phyloP scores from a whole-genome alignment of 2,113 vertebrate genomes.

The Balaeniceps rex region DNA sequence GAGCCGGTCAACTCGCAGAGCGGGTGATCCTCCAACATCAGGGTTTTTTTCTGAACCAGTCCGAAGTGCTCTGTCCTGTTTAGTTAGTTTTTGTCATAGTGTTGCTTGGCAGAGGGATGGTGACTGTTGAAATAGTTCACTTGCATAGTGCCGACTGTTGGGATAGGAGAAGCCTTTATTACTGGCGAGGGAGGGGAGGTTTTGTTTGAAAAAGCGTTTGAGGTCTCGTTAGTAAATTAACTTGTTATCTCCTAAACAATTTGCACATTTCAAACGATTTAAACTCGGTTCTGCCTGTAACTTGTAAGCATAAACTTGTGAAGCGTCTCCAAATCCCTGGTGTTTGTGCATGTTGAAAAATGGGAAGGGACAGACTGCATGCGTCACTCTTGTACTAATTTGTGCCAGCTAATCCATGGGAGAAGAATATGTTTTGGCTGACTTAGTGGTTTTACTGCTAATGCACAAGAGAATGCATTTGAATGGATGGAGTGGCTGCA shows the following conservation, averaged over 20 bases:
- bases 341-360: conserved; percentile 27
- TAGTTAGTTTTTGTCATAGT: neutral
- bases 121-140: neutral
- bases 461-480: neutral
- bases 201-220: neutral
- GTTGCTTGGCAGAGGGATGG: neutral
- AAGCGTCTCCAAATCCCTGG: conserved; percentile 34
- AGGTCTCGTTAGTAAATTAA: neutral
- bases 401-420: conserved; percentile 54
- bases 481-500: conserved; percentile 1
- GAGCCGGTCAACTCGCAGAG: neutral
- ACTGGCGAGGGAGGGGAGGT: neutral
- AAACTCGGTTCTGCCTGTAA: neutral
- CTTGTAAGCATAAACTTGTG: neutral
- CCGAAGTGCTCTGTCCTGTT: neutral
- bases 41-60: neutral
- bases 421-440: conserved; percentile 48
- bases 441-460: conserved; percentile 52
- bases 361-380: conserved; percentile 43
- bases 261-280: neutral
- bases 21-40: neutral
- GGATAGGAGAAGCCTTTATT: neutral
- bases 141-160: neutral
- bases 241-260: neutral
- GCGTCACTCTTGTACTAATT: neutral